Conservation (phyloP, 2,113 vertebrate species). For the Callaeas wilsoni region DNA sequence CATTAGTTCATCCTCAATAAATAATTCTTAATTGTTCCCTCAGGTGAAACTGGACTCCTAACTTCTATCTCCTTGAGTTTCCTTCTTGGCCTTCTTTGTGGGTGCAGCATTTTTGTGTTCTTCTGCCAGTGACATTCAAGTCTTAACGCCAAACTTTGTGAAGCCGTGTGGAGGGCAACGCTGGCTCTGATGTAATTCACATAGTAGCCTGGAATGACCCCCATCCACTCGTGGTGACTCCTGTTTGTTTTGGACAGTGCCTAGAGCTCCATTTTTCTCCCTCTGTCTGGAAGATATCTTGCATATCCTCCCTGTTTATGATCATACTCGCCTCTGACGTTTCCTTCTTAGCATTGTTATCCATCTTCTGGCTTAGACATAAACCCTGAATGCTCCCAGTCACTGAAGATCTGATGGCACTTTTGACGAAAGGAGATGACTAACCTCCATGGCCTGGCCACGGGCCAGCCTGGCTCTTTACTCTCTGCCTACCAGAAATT, state of each 20-base stretch:
- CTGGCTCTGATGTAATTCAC: neutral
- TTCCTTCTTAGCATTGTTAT: neutral
- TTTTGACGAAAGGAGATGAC: slow-evolving; percentile 8
- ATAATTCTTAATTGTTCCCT: slow-evolving; percentile 15
- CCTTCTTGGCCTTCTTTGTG: neutral
- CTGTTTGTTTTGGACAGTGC: slow-evolving; percentile 47
- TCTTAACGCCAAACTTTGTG: neutral
- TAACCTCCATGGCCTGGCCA: neutral
- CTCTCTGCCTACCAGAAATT: slow-evolving; percentile 13
- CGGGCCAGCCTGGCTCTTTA: neutral
- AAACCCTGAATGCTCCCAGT: neutral
- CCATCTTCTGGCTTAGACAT: neutral
- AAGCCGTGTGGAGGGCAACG: neutral
- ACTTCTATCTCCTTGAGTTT: neutral
- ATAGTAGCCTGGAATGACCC: slow-evolving; percentile 49
- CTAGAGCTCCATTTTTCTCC: neutral
- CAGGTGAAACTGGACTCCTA: neutral
- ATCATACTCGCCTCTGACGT: slow-evolving; percentile 26
- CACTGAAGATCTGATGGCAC: neutral
- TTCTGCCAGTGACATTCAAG: neutral
- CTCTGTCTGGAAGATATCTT: slow-evolving; percentile 18
- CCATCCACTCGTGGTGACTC: neutral
- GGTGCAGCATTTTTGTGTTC: neutral
- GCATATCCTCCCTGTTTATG: neutral
- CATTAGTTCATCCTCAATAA: neutral